phyloP scores from a whole-genome alignment of 92 coral and sea anemone genomes.

The Heliopora coerulea region DNA sequence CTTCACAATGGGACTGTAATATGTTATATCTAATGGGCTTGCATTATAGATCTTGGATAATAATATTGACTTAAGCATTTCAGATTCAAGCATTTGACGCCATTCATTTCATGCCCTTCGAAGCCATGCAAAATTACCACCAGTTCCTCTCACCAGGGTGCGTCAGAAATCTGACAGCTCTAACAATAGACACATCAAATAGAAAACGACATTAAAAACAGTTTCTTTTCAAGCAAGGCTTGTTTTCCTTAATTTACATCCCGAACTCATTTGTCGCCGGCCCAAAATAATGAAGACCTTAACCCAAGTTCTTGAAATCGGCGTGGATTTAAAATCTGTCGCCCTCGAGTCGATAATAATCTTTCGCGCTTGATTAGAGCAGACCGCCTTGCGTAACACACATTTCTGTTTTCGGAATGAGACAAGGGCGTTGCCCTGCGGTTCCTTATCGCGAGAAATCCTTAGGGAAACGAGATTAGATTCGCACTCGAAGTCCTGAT shows the following conservation, averaged over 20 bases:
- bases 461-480: neutral
- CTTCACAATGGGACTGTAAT: neutral
- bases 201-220: neutral
- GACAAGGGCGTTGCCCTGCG: neutral
- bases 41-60: neutral
- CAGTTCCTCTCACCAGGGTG: neutral
- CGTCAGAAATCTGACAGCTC: neutral
- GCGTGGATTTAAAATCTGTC: too few species aligned
- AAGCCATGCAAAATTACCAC: neutral
- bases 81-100: neutral
- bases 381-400: neutral
- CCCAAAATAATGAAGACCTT: too few species aligned
- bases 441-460: neutral
- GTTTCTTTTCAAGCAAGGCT: neutral
- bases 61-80: neutral
- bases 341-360: too few species aligned
- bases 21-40: constrained; percentile 20
- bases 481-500: neutral
- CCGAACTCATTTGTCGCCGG: too few species aligned
- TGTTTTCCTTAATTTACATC: too few species aligned
- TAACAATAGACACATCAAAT: neutral
- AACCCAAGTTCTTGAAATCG: too few species aligned
- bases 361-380: neutral
- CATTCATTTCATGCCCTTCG: too few species aligned
- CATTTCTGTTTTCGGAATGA: neutral